phyloP scores from a whole-genome alignment of 1,140 invertebrate genomes.

The Zaprionus lachaisei region DNA sequence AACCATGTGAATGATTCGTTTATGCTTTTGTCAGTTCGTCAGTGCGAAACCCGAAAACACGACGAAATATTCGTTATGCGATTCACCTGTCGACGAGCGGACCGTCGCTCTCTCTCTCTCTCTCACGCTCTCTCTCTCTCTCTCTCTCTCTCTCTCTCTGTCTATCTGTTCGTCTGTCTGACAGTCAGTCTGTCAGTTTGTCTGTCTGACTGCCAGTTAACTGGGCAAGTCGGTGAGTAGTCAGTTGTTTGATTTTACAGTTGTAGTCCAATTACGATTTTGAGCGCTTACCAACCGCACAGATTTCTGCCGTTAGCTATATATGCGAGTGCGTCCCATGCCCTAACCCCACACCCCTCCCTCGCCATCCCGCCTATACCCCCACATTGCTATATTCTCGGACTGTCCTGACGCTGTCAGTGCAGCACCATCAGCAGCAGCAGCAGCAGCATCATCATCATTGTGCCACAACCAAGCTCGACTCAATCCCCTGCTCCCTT shows the following conservation, averaged over 20 bases:
- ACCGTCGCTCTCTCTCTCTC: background rate
- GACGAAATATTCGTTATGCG: constrained; percentile 27
- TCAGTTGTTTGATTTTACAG: constrained; percentile 82
- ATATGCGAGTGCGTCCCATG: background rate
- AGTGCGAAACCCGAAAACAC: constrained; percentile 53
- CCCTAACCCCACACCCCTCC: background rate
- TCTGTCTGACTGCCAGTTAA: constrained; percentile 1
- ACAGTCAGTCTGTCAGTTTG: constrained; percentile 4
- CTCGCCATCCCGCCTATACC: background rate
- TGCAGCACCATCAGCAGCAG: constrained; percentile 35
- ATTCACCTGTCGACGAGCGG: constrained; percentile 40
- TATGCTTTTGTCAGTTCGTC: constrained; percentile 83
- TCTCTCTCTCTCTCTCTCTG: background rate
- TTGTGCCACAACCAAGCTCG: constrained; percentile 11
- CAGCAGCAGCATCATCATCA: constrained; percentile 36
- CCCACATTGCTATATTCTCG: background rate
- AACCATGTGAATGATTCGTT: constrained; percentile 84
- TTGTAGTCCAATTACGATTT: constrained; percentile 82
- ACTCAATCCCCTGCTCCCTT: background rate
- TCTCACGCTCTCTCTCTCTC: background rate
- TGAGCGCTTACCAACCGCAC: constrained; percentile 80
- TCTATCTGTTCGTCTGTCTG: constrained; percentile 32
- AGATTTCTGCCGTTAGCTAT: constrained; percentile 73
- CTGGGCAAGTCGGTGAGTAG: constrained; percentile 43
- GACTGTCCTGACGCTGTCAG: constrained; percentile 41